Conservation (phyloP, 2,888 invertebrate species). For the Sisyra terminalis region DNA sequence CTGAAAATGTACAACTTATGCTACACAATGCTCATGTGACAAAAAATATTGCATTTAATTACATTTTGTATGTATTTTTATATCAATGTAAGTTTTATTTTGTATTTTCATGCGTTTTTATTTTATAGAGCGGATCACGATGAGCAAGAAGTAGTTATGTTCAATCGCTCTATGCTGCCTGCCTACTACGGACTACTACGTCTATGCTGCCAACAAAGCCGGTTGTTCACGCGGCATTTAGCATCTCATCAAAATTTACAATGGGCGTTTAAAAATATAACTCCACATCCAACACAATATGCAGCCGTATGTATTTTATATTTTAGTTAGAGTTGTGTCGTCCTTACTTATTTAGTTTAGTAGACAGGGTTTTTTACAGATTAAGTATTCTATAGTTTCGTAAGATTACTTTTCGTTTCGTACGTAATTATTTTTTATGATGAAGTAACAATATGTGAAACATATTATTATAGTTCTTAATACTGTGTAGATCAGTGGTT, state of each 20-base stretch:
- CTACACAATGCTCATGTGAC: slow-evolving; percentile 74
- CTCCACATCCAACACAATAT: slow-evolving; percentile 90
- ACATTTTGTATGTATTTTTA: slow-evolving; percentile 79
- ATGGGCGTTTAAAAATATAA: slow-evolving; percentile 94
- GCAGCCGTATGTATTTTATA: slow-evolving; percentile 38
- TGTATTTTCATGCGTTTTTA: slow-evolving; percentile 7
- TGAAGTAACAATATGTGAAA: too few relatives aligned
- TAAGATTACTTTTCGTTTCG: background rate
- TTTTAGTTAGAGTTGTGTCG: background rate
- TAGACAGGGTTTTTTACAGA: background rate
- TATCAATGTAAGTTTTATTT: too few relatives aligned
- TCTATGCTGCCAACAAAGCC: slow-evolving; percentile 79
- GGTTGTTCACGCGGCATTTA: slow-evolving; percentile 67
- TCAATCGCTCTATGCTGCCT: slow-evolving; percentile 86
- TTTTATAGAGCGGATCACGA: slow-evolving; percentile 77
- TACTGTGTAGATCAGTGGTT: too few relatives aligned
- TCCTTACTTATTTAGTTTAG: background rate
- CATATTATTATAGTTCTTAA: too few relatives aligned
- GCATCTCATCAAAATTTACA: slow-evolving; percentile 89
- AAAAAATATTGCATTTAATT: slow-evolving; percentile 92
- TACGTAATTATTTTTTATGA: slow-evolving; percentile 6
- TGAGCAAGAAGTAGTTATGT: slow-evolving; percentile 87
- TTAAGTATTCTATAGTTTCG: background rate
- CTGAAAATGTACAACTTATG: slow-evolving; percentile 80
- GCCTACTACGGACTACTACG: slow-evolving; percentile 81